A percentile compares a stretch with the other conserved stretches of the same genome.
Conservation (phyloP, 2,797 vertebrate species). For the Masticophis lateralis region DNA sequence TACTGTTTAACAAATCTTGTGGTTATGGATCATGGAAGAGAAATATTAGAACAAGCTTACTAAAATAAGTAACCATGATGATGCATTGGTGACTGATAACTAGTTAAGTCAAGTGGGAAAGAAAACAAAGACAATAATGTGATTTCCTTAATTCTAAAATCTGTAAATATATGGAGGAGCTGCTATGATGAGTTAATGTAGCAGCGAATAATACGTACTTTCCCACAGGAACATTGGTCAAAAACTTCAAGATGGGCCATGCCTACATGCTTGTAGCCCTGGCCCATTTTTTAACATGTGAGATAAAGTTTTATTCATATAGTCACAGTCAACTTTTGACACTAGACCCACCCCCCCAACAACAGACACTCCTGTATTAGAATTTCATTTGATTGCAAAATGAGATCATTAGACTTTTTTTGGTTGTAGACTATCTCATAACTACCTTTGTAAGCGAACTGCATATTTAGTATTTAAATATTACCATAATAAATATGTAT, state of each 20-base stretch:
- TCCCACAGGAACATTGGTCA: neutral
- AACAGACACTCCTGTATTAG: too few relatives aligned
- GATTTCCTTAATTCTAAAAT: neutral
- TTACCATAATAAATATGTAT: neutral
- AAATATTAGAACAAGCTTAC: neutral
- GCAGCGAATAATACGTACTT: neutral
- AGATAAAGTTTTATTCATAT: neutral
- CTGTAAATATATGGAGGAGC: neutral
- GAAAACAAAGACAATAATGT: neutral
- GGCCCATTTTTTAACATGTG: neutral
- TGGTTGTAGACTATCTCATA: neutral
- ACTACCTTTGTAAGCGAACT: too few relatives aligned
- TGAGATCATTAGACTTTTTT: neutral
- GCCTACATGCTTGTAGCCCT: neutral
- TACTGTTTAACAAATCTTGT: neutral
- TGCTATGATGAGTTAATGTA: neutral
- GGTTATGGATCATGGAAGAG: neutral
- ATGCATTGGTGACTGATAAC: neutral
- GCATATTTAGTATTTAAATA: neutral
- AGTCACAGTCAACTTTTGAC: neutral
- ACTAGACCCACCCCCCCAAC: accelerated
- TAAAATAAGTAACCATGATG: neutral
- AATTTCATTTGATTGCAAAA: neutral
- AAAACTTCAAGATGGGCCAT: neutral
- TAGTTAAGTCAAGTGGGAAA: neutral